phyloP scores from a whole-genome alignment of 1,140 invertebrate species.

The Leucophenga varia region DNA sequence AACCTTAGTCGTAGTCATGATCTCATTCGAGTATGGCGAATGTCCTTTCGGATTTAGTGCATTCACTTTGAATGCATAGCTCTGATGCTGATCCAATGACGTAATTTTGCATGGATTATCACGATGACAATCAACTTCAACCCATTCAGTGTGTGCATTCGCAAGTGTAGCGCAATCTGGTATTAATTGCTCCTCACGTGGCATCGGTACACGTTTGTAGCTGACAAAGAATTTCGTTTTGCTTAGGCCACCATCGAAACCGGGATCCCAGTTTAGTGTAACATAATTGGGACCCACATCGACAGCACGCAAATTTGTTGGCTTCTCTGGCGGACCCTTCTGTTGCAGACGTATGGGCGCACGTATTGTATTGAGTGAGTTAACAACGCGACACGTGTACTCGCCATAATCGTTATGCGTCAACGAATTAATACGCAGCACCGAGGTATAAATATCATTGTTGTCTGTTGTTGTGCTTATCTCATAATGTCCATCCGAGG shows the following conservation, averaged over 20 bases:
- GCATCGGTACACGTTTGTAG: slow-evolving; percentile 66
- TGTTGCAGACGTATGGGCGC: slow-evolving; percentile 78
- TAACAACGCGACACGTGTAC: slow-evolving; percentile 82
- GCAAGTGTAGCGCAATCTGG: slow-evolving; percentile 65
- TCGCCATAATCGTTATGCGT: slow-evolving; percentile 83
- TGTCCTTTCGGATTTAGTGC: slow-evolving; percentile 82
- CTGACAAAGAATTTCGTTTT: slow-evolving; percentile 84
- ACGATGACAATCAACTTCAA: slow-evolving; percentile 79
- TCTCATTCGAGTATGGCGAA: slow-evolving; percentile 82
- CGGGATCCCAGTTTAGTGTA: slow-evolving; percentile 78
- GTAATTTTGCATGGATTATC: slow-evolving; percentile 87
- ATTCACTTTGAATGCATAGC: slow-evolving; percentile 82
- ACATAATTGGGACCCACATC: slow-evolving; percentile 76
- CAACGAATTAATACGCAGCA: slow-evolving; percentile 75
- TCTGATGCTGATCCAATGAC: slow-evolving; percentile 78
- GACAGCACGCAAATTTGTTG: slow-evolving; percentile 68
- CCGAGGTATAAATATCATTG: slow-evolving; percentile 83
- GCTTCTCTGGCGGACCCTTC: slow-evolving; percentile 82
- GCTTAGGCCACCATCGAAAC: slow-evolving; percentile 84
- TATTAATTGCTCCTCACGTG: slow-evolving; percentile 62
- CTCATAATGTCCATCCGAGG: slow-evolving; percentile 82
- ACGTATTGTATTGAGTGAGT: slow-evolving; percentile 72
- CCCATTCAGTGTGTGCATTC: slow-evolving; percentile 67
- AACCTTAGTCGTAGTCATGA: slow-evolving; percentile 75
- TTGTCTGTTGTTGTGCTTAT: slow-evolving; percentile 77